Evolutionary conservation across 2,888 invertebrate species (phyloP), one percentile per base, ranked within the genome.

Genomic region (Siphlonurus alternatus): DNA sequence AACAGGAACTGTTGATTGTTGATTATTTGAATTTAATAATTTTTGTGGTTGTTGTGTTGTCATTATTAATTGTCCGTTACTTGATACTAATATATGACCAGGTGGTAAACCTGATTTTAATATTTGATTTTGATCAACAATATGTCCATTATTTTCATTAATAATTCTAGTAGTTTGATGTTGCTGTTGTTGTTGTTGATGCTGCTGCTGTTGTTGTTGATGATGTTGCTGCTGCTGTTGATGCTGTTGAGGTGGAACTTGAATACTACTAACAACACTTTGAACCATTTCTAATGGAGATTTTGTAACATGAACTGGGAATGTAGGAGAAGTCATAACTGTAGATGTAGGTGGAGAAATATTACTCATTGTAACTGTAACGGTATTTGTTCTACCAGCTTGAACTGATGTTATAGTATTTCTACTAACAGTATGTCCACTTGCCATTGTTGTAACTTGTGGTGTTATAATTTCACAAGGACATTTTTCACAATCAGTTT

Each of bases 391-490:
- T 73, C 84, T 81, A 2, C 88, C 88, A 1, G 88, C 88, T 66
- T 88, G 74, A 1, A 89, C 89, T 0, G 86, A 88, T 0, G 90
- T 91, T 22, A 90, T 87, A 0, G 90, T 89, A 72, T 89, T 89
- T 68, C 89, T 82, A 51, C 87, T 87, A 1, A 84, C 85, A 0
- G 88, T 88, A 72, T 87, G 84, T 7, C 88, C 85, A 71, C 87
- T 86, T 0, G 87, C 87, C 81, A 83, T 82, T 1, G 82, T 82
- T 1, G 81, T 82, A 18, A 82, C 81, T 18, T 80, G 71, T 18
- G 79, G 75, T 0, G 75, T n/a, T n/a, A n/a, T n/a, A n/a, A n/a
- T n/a, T n/a, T n/a, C n/a, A n/a, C n/a, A n/a, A n/a, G n/a, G n/a
- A n/a, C n/a, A n/a, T n/a, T n/a, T n/a, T n/a, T n/a, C n/a, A n/a